These are phyloP conservation scores for Origma solitaria DNA, from an alignment of 2,113 vertebrate genomes.

Conservation along the genomic window DNA sequence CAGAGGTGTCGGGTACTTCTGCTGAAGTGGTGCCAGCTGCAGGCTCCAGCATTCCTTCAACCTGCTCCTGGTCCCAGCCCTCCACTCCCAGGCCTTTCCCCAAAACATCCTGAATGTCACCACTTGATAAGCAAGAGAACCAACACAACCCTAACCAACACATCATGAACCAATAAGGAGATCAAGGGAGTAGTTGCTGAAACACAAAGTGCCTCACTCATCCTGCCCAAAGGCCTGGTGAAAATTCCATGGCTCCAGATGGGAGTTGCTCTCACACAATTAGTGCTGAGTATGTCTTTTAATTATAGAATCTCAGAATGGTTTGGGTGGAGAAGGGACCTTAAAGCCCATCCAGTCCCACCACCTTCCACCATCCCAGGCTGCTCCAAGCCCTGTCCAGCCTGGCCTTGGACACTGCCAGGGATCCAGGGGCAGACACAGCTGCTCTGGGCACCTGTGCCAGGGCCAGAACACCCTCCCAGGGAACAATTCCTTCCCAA, in stretches of 20 bases:
- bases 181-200: background rate
- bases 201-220: background rate
- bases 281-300: background rate
- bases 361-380: fast-evolving
- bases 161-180: fast-evolving
- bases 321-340: background rate
- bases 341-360: fast-evolving
- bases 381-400: fast-evolving
- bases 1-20: background rate
- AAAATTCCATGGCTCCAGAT: background rate
- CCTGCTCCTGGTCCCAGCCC: background rate
- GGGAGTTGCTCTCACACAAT: background rate
- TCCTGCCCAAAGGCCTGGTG: background rate
- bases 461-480: background rate
- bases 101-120: background rate
- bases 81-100: background rate
- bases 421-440: background rate
- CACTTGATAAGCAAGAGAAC: background rate
- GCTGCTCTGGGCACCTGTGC: background rate
- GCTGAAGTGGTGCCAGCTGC: background rate
- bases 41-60: background rate
- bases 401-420: background rate
- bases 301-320: background rate
- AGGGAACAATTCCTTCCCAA: background rate
- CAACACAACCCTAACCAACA: background rate